These are phyloP conservation scores for Chouioia cunea DNA, from an alignment of 2,888 invertebrate species.

Conservation along the genomic window DNA sequence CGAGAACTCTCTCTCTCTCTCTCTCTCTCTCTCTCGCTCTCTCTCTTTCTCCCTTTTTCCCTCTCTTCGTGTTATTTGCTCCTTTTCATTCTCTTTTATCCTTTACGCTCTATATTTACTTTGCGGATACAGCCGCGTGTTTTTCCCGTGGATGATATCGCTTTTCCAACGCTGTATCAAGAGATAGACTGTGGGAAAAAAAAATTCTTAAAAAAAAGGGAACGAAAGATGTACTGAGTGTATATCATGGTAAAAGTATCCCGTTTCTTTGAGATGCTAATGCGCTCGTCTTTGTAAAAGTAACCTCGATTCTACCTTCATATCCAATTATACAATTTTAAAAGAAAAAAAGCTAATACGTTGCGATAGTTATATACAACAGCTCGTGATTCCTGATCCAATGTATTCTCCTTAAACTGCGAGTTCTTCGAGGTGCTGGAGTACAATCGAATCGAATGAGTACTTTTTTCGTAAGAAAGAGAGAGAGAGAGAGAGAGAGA, in stretches of 20 bases:
- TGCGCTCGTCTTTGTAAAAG: conserved; percentile 6
- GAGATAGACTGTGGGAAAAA: conserved; percentile 2
- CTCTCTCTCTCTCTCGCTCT: not conserved
- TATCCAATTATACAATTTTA: too few species aligned
- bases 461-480: not conserved
- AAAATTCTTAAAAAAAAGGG: not conserved
- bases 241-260: conserved; percentile 14
- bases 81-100: not conserved
- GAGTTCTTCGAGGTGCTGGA: too few species aligned
- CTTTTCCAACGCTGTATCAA: conserved; percentile 30
- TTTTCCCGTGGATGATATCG: conserved; percentile 37
- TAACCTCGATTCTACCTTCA: too few species aligned
- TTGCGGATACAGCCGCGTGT: conserved; percentile 29
- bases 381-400: too few species aligned
- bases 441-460: too few species aligned
- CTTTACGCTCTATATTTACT: conserved; percentile 34
- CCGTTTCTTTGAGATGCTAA: conserved; percentile 41
- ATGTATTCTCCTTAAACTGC: too few species aligned
- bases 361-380: too few species aligned
- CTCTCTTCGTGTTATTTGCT: not conserved
- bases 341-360: too few species aligned
- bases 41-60: not conserved
- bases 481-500: not conserved
- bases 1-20: not conserved
- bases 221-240: too few species aligned